phyloP scores from a whole-genome alignment of 1,140 invertebrate genomes.

The Dreissena polymorpha region DNA sequence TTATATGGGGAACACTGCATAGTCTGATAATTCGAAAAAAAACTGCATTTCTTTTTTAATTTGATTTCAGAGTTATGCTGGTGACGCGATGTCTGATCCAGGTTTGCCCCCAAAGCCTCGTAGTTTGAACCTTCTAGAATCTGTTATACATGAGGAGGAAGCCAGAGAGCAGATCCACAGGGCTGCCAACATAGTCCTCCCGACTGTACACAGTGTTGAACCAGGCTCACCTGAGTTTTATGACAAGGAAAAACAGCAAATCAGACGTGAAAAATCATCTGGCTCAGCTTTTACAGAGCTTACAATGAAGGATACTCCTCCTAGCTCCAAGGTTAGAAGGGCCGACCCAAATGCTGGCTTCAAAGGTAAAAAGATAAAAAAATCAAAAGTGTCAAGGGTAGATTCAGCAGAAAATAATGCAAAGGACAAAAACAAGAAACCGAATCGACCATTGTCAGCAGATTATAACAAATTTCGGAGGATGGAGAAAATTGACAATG shows the following conservation, averaged over 20 bases:
- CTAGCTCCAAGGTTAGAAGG: conserved; percentile 11
- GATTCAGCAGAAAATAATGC: conserved; percentile 12
- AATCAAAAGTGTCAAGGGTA: conserved; percentile 26
- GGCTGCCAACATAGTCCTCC: conserved; percentile 5
- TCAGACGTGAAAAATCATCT: conserved; percentile 11
- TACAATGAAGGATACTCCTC: conserved; percentile 37
- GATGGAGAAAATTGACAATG: conserved; percentile 20
- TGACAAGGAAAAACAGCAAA: conserved; percentile 31
- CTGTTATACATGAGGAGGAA: conserved; percentile 45
- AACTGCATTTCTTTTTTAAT: no score
- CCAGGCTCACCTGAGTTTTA: conserved; percentile 32
- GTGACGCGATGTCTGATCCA: conserved; percentile 39
- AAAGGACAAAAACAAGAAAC: conserved; percentile 22
- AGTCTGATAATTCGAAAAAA: no score
- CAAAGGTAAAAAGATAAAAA: conserved; percentile 37
- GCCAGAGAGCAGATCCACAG: not conserved
- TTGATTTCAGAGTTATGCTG: not conserved
- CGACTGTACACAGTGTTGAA: not conserved
- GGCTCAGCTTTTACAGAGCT: conserved; percentile 37
- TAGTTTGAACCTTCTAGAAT: conserved; percentile 52
- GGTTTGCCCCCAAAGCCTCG: conserved; percentile 43
- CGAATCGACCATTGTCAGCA: conserved; percentile 30
- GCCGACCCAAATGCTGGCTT: conserved; percentile 40
- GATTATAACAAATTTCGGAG: conserved; percentile 42
- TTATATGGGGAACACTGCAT: no score